Conservation (phyloP, 2,888 invertebrate species). For the Chloroclystis v-ata region DNA sequence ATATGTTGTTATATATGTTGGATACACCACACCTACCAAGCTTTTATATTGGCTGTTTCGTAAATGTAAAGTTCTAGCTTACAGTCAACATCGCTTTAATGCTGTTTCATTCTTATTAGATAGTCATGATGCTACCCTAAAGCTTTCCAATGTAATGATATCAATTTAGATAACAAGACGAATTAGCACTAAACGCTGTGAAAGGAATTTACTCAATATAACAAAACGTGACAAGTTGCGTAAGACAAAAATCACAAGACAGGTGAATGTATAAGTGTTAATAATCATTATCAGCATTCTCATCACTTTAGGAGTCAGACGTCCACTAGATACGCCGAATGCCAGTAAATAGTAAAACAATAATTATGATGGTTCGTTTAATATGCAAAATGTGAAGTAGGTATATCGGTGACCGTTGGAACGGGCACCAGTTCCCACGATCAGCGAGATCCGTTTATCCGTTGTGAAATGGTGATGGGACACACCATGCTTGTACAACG, state of each 20-base stretch:
- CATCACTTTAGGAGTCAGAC: no score
- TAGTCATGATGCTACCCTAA: no score
- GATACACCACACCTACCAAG: no score
- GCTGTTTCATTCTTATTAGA: no score
- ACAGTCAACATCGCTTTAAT: no score
- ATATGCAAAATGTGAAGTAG: background rate
- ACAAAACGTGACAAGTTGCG: background rate
- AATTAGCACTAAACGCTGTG: constrained; percentile 11
- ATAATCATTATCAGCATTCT: no score
- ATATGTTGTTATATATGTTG: no score
- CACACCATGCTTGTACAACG: constrained; percentile 15
- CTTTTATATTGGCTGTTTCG: no score
- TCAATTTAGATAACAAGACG: constrained; percentile 12
- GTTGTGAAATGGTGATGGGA: constrained; percentile 26
- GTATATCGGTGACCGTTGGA: background rate
- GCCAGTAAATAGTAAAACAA: no score
- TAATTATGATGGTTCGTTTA: background rate
- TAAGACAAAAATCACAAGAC: background rate
- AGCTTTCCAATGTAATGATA: constrained; percentile 13
- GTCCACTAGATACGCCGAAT: no score
- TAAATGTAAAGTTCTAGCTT: no score
- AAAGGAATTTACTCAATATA: constrained; percentile 3
- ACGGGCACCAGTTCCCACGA: constrained; percentile 6
- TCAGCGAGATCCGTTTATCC: constrained; percentile 1
- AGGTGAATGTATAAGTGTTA: no score